These are phyloP conservation scores for Hipposideros armiger DNA, from an alignment of 2,113 vertebrate genomes.

Conservation along the genomic window DNA sequence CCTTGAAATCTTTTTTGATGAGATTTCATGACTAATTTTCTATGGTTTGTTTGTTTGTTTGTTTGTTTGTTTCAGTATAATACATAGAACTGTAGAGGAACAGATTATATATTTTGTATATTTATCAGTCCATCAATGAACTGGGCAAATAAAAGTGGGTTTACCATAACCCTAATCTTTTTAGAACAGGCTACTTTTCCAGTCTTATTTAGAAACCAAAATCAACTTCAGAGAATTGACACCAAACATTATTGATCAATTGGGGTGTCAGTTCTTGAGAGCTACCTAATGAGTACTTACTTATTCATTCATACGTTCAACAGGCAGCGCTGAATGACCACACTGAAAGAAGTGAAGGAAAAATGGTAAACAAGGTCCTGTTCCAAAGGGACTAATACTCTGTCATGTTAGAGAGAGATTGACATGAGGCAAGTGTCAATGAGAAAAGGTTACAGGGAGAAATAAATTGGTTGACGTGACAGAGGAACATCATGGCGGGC, in stretches of 20 bases:
- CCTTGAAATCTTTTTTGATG: not conserved
- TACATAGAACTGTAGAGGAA: not conserved
- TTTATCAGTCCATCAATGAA: not conserved
- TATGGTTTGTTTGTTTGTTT: not conserved
- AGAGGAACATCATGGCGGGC: fast-evolving
- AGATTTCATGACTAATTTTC: slow-evolving; percentile 22
- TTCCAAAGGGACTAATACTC: not conserved
- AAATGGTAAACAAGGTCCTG: not conserved
- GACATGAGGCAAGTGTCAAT: not conserved
- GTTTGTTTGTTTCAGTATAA: not conserved
- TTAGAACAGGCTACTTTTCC: not conserved
- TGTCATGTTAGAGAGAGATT: not conserved
- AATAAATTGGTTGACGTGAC: not conserved
- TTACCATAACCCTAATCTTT: not conserved
- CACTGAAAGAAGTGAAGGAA: not conserved
- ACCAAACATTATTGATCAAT: fast-evolving
- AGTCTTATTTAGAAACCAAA: not conserved
- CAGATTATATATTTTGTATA: not conserved
- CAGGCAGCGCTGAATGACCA: not conserved
- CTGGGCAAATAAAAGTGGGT: not conserved
- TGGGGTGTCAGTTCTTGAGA: not conserved
- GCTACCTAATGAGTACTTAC: not conserved
- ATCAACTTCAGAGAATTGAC: not conserved
- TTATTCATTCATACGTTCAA: not conserved
- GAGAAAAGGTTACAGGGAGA: not conserved